Evolutionary conservation across 1,140 invertebrate species (phyloP).

Genomic region (Neodiprion lecontei): DNA sequence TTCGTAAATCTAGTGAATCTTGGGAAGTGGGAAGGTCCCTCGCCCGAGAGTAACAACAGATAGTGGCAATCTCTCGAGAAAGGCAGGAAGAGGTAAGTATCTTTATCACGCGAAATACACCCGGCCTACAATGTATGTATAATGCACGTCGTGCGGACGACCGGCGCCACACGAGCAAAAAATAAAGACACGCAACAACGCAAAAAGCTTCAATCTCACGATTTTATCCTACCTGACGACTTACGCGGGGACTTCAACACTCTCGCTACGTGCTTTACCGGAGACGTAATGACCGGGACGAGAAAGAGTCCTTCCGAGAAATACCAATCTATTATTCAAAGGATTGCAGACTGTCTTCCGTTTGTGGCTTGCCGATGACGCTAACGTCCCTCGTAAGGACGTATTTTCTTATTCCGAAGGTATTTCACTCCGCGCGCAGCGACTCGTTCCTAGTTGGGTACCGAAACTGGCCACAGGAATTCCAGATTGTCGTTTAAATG

Average conservation of each 20-base stretch:
- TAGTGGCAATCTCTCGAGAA: slow-evolving; percentile 45
- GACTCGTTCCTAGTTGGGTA: not conserved
- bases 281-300: no score
- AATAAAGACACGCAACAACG: no score
- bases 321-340: no score
- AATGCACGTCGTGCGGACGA: no score
- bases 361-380: not conserved
- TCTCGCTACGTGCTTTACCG: no score
- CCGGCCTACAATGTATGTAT: not conserved
- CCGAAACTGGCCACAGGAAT: not conserved
- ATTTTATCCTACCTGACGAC: no score
- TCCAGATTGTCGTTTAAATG: not conserved
- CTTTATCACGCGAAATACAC: not conserved
- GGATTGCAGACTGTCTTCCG: no score
- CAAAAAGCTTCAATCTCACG: no score
- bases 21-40: slow-evolving; percentile 14
- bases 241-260: no score
- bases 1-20: slow-evolving; percentile 48
- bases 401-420: not conserved
- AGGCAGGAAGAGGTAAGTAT: not conserved
- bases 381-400: not conserved
- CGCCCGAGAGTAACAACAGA: slow-evolving; percentile 46
- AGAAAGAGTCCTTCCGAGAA: no score
- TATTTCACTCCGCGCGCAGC: not conserved
- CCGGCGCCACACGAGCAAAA: no score